phyloP scores from a whole-genome alignment of 2,113 vertebrate species.

The Cynopterus brachyotis region DNA sequence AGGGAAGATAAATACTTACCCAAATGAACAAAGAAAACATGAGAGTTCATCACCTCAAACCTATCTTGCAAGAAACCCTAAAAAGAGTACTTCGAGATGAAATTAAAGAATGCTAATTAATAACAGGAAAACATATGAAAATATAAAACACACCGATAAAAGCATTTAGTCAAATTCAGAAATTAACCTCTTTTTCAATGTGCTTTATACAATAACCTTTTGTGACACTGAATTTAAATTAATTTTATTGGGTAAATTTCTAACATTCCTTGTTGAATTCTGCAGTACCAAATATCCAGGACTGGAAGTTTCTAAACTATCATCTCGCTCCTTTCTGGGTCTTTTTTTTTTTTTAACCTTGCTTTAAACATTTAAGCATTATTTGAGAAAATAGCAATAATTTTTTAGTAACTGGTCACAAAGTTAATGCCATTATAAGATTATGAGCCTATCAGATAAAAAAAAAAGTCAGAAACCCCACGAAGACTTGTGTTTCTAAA shows the following conservation, averaged over 20 bases:
- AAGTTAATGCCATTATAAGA: slow-evolving; percentile 24
- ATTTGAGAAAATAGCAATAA: neutral
- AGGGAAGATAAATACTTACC: neutral
- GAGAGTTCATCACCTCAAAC: neutral
- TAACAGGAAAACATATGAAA: neutral
- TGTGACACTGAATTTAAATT: slow-evolving; percentile 32
- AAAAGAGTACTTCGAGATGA: neutral
- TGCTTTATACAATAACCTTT: slow-evolving; percentile 24
- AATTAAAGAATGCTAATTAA: neutral
- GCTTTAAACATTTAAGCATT: neutral
- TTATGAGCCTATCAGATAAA: neutral
- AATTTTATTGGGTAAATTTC: slow-evolving; percentile 29
- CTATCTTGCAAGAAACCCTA: neutral
- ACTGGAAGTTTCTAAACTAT: neutral
- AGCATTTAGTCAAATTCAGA: neutral
- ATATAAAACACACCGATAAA: neutral
- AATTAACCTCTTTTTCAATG: slow-evolving; percentile 12
- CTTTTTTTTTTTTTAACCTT: neutral
- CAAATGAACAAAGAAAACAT: neutral
- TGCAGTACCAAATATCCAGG: neutral
- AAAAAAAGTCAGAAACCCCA: neutral
- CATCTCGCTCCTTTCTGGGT: neutral
- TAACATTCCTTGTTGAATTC: slow-evolving; percentile 10
- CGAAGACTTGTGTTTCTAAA: slow-evolving; percentile 31
- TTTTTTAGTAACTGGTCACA: neutral